These are phyloP conservation scores for Xenopus laevis DNA, from an alignment of 2,113 vertebrate genomes.

Conservation along the genomic window DNA sequence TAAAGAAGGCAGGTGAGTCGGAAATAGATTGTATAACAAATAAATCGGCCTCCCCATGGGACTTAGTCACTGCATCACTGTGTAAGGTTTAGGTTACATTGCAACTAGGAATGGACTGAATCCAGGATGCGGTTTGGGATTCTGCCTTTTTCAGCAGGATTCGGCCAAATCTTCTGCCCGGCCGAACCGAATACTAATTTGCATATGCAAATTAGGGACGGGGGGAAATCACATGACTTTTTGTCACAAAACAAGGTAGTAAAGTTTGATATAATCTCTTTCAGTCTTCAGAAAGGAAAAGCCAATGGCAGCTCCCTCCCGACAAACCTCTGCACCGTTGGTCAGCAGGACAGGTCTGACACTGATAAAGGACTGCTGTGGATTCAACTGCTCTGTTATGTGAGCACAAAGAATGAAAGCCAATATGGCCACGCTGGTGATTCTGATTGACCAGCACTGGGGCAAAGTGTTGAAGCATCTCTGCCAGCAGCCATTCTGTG, in stretches of 20 bases:
- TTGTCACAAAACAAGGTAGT: too few species aligned
- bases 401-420: conserved; percentile 50
- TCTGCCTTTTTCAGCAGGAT: too few species aligned
- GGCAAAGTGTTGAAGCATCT: neutral
- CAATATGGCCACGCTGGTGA: neutral
- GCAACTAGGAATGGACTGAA: neutral
- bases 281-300: conserved; percentile 60
- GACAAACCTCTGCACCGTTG: conserved; percentile 68
- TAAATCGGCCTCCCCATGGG: too few species aligned
- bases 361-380: conserved; percentile 83
- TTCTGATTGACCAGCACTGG: neutral
- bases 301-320: conserved; percentile 49
- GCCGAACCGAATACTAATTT: too few species aligned
- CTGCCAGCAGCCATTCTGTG: neutral
- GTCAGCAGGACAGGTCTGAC: conserved; percentile 76
- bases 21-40: too few species aligned
- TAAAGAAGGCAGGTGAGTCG: conserved; percentile 68
- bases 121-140: too few species aligned
- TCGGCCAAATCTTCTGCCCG: too few species aligned
- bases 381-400: conserved; percentile 85
- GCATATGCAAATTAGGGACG: too few species aligned
- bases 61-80: neutral
- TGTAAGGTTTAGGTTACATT: too few species aligned
- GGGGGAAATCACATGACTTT: too few species aligned
- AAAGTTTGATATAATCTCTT: conserved; percentile 24